Conservation (phyloP, 2,888 invertebrate species). For the Ganaspis brasiliensis region DNA sequence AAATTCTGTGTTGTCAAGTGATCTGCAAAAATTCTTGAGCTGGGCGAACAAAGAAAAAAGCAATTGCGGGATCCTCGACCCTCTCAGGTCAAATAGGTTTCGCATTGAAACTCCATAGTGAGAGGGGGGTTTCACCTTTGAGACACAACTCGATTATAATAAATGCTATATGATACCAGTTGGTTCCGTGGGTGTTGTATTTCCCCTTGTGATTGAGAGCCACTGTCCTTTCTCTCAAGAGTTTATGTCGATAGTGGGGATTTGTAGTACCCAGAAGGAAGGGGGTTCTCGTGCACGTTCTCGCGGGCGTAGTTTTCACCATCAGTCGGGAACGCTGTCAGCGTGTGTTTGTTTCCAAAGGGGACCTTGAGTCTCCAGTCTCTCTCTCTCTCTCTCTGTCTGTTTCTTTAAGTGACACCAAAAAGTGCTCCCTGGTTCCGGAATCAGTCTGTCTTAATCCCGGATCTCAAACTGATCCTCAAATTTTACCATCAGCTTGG, state of each 20-base stretch:
- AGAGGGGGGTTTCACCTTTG: slow-evolving; percentile 16
- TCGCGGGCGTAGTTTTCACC: slow-evolving; percentile 71
- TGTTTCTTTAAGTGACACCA: slow-evolving; percentile 1
- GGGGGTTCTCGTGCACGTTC: slow-evolving; percentile 66
- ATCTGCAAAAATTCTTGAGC: not conserved
- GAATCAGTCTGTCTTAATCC: not conserved
- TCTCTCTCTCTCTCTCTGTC: slow-evolving; percentile 21
- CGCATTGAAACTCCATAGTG: slow-evolving; percentile 29
- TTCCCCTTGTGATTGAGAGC: slow-evolving; percentile 67
- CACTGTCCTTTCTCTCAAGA: slow-evolving; percentile 78
- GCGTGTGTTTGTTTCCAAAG: slow-evolving; percentile 68
- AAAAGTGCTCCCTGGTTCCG: slow-evolving; percentile 26
- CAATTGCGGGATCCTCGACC: slow-evolving; percentile 49
- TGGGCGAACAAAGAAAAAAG: not conserved
- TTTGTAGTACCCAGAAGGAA: slow-evolving; percentile 49
- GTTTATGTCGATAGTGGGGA: slow-evolving; percentile 58
- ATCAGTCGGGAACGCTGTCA: slow-evolving; percentile 71
- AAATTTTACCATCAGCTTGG: no score
- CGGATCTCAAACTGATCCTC: not conserved
- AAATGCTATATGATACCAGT: slow-evolving; percentile 6
- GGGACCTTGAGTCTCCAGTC: slow-evolving; percentile 53
- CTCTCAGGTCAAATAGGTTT: slow-evolving; percentile 44
- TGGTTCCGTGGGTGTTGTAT: slow-evolving; percentile 45
- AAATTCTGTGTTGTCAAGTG: not conserved
- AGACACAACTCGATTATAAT: slow-evolving; percentile 5